phyloP scores from a whole-genome alignment of 1,140 invertebrate species.

The Dolichoris vasculosae region DNA sequence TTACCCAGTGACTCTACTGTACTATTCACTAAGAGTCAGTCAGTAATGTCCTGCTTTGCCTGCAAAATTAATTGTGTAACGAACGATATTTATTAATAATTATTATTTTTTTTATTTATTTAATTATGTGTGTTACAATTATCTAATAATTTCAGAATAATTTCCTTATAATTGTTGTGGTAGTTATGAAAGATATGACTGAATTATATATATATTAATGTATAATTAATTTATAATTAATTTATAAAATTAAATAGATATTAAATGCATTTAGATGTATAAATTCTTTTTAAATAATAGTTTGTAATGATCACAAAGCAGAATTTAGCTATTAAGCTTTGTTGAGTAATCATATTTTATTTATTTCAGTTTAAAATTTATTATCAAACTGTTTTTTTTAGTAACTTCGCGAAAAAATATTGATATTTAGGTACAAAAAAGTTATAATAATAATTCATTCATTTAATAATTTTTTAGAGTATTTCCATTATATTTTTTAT shows the following conservation, averaged over 20 bases:
- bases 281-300: conserved; percentile 18
- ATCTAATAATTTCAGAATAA: not conserved
- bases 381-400: too few species aligned
- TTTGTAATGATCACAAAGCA: conserved; percentile 16
- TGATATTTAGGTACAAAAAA: too few species aligned
- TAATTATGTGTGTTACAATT: conserved; percentile 48
- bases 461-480: too few species aligned
- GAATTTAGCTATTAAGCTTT: too few species aligned
- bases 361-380: too few species aligned
- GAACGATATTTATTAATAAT: conserved; percentile 39
- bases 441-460: too few species aligned
- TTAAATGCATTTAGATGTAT: conserved; percentile 2
- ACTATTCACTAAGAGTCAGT: conserved; percentile 54
- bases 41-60: conserved; percentile 53
- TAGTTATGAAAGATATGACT: conserved; percentile 34
- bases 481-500: too few species aligned
- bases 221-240: not conserved
- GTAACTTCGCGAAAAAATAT: too few species aligned
- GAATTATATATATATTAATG: conserved; percentile 39
- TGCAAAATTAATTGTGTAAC: conserved; percentile 51
- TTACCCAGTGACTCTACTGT: conserved; percentile 67
- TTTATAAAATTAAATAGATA: not conserved
- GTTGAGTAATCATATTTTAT: too few species aligned
- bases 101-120: conserved; percentile 9
- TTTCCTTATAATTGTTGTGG: conserved; percentile 19